Evolutionary conservation across 2,888 invertebrate genomes (phyloP), one percentile per base, ranked within the genome.

Genomic region (Lithosia quadra): DNA sequence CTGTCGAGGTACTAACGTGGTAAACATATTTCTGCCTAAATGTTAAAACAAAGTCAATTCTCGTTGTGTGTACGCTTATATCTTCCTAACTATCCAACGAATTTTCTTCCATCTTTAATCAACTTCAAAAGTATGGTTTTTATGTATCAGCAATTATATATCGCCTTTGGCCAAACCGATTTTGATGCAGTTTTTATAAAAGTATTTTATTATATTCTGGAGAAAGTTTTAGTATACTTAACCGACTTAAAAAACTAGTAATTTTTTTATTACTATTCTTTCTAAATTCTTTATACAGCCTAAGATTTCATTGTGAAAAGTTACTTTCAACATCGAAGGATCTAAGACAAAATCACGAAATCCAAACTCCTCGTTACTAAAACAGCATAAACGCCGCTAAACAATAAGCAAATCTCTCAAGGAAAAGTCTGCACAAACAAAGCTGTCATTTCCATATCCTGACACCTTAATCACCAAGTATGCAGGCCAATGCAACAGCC

Each of bases 401-500:
- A 11, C 18, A 53, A 28, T 56, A 33, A n/a, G 36, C 10, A 57
- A 43, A n/a, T n/a, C 33, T 58, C 21, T 58, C 65, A 58, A 65
- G 28, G 58, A 33, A 71, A 79, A 76, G 67, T 73, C 69, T 49
- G n/a, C 33, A 61, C 65, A 24, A 36, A 64, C 56, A 34, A 33
- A 58, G 34, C 18, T 36, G 60, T 69, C 70, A 63, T 64, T 61
- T 57, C 56, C 68, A 75, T 72, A 80, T 76, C 80, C 67, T 77
- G 63, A 56, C 72, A 78, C 72, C 72, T 75, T 73, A 43, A 72
- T 61, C 55, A 28, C 34, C 56, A 84, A 59, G 62, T 76, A 92
- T 91, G 86, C 89, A 90, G 90, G 90, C 91, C 89, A 91, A 89
- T 89, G 90, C 90, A 88, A 89, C 90, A 71, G 78, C 93, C 93